A percentile compares a stretch with the other conserved stretches of the same genome.
These are phyloP conservation scores for Stenchaetothrips biformis DNA, from an alignment of 2,888 invertebrate genomes.

Conservation along the genomic window DNA sequence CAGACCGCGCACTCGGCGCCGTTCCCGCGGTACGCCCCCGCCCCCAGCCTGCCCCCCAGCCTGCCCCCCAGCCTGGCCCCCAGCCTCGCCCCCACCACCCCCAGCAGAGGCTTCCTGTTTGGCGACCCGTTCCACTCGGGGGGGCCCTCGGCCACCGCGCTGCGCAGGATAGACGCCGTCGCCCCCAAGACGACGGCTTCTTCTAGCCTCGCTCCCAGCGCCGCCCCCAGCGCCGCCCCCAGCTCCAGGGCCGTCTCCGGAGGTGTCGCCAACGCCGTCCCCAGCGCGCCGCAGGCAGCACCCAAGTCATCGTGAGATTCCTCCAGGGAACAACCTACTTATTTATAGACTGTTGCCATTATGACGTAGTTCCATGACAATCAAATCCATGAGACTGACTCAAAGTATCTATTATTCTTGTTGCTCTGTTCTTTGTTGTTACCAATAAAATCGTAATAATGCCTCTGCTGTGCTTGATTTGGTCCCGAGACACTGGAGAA, in stretches of 20 bases:
- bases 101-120: background rate
- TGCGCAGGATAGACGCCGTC: background rate
- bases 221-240: background rate
- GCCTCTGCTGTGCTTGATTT: too few species aligned
- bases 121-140: background rate
- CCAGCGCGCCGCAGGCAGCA: too few species aligned
- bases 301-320: too few species aligned
- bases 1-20: background rate
- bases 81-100: background rate
- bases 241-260: background rate
- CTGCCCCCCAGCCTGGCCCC: background rate
- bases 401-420: too few species aligned
- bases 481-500: too few species aligned
- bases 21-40: conserved; percentile 4
- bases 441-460: too few species aligned
- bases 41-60: conserved; percentile 5
- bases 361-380: too few species aligned
- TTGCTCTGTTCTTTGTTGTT: too few species aligned
- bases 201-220: background rate
- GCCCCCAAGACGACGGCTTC: background rate
- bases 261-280: too few species aligned
- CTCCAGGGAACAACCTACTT: too few species aligned
- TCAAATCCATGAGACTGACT: too few species aligned
- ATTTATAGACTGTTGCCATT: too few species aligned
- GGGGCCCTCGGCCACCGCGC: background rate